These are phyloP conservation scores for Pecten maximus DNA, from an alignment of 2,888 invertebrate species.

Conservation along the genomic window DNA sequence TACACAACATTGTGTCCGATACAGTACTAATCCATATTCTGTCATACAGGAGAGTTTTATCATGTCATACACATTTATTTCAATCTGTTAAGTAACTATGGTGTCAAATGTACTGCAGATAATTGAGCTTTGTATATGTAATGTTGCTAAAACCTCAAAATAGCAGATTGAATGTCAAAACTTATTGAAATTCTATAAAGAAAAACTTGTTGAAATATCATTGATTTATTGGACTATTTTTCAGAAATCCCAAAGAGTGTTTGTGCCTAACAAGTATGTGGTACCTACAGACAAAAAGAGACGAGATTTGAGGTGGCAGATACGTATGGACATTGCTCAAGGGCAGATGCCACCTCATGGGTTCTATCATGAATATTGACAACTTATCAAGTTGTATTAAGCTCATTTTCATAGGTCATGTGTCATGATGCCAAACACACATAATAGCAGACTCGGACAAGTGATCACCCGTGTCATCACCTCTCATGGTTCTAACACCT, in stretches of 20 bases:
- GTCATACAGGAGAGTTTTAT: too few relatives aligned
- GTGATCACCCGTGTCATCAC: neutral
- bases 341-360: slow-evolving; percentile 77
- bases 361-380: slow-evolving; percentile 68
- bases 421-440: neutral
- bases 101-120: too few relatives aligned
- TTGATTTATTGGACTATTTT: slow-evolving; percentile 55
- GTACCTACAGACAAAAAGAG: slow-evolving; percentile 81
- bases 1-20: too few relatives aligned
- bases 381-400: neutral
- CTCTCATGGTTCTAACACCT: neutral
- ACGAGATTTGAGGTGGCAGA: slow-evolving; percentile 79
- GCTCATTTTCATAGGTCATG: neutral
- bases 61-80: too few relatives aligned
- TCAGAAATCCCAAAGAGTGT: slow-evolving; percentile 77
- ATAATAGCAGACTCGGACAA: neutral
- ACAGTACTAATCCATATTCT: too few relatives aligned
- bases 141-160: too few relatives aligned
- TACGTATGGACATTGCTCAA: slow-evolving; percentile 79
- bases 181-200: too few relatives aligned
- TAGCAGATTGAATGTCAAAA: too few relatives aligned
- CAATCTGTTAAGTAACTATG: too few relatives aligned
- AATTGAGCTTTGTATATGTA: too few relatives aligned
- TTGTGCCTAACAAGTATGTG: slow-evolving; percentile 78
- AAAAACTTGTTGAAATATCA: too few relatives aligned